phyloP scores from a whole-genome alignment of 2,113 vertebrate genomes.

The Hippotragus niger region DNA sequence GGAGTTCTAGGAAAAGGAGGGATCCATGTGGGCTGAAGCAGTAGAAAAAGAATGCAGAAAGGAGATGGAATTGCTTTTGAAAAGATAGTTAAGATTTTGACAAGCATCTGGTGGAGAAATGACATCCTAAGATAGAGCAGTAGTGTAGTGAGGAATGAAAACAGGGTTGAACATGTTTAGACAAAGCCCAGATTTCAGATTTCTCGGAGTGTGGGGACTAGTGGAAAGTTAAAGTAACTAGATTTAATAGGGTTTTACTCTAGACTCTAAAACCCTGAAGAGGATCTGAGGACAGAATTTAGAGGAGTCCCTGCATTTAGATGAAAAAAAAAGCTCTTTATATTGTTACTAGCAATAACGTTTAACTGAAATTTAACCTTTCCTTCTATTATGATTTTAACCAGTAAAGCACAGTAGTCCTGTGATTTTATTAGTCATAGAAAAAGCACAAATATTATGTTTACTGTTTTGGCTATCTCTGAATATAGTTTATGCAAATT shows the following conservation, averaged over 20 bases:
- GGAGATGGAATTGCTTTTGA: conserved; percentile 12
- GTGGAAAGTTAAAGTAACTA: background rate
- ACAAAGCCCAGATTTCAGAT: background rate
- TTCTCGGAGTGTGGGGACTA: background rate
- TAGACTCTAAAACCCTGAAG: background rate
- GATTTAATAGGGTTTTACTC: background rate
- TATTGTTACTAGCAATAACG: background rate
- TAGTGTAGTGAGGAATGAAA: background rate
- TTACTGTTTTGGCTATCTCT: background rate
- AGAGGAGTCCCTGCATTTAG: background rate
- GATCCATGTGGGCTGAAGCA: background rate
- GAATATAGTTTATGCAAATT: background rate
- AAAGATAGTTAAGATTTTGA: background rate
- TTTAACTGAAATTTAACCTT: background rate
- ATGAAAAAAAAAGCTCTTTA: background rate
- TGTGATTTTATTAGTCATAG: background rate
- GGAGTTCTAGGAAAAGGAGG: background rate
- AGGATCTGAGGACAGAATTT: background rate
- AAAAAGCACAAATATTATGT: background rate
- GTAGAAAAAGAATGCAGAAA: background rate
- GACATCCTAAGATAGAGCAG: background rate
- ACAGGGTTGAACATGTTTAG: background rate
- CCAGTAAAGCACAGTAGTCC: background rate
- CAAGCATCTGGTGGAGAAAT: conserved; percentile 16
- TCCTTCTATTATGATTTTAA: background rate